A percentile compares a stretch with the other conserved stretches of the same genome.
Evolutionary conservation across 2,888 invertebrate genomes (phyloP).

Genomic region (Nipponacmea schrenckii): DNA sequence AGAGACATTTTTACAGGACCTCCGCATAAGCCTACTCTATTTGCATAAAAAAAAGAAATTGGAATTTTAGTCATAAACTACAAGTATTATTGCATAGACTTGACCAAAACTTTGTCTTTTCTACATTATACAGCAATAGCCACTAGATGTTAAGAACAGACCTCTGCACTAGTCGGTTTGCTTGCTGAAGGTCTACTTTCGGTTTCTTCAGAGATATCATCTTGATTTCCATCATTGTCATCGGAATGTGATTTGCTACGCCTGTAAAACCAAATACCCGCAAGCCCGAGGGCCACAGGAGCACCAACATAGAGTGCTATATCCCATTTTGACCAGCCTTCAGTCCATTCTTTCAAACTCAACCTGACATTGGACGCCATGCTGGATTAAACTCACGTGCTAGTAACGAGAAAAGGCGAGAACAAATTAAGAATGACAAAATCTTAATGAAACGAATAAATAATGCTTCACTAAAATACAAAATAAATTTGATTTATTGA

Average conservation of each 20-base stretch:
- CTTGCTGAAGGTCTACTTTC: not conserved
- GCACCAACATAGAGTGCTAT: slow-evolving; percentile 85
- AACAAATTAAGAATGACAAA: not conserved
- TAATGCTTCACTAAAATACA: too few relatives aligned
- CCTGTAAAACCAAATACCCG: slow-evolving; percentile 79
- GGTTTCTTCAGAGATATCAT: not conserved
- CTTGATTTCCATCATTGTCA: slow-evolving; percentile 1
- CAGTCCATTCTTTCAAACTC: slow-evolving; percentile 33
- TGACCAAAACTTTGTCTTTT: too few relatives aligned
- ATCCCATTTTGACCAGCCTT: slow-evolving; percentile 79
- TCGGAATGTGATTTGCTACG: slow-evolving; percentile 21
- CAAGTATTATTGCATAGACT: too few relatives aligned
- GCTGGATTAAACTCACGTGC: slow-evolving; percentile 20
- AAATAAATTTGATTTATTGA: too few relatives aligned
- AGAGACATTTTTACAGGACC: too few relatives aligned
- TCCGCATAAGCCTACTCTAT: too few relatives aligned
- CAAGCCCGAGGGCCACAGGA: slow-evolving; percentile 82
- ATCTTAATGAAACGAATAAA: too few relatives aligned
- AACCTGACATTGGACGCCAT: slow-evolving; percentile 37
- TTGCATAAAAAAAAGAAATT: too few relatives aligned
- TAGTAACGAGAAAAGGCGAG: slow-evolving; percentile 15
- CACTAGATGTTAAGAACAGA: too few relatives aligned
- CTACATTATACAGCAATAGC: too few relatives aligned
- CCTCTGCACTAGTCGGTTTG: not conserved
- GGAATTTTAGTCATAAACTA: too few relatives aligned